phyloP scores from a whole-genome alignment of 2,888 invertebrate genomes.

The Cremastinae sp. region DNA sequence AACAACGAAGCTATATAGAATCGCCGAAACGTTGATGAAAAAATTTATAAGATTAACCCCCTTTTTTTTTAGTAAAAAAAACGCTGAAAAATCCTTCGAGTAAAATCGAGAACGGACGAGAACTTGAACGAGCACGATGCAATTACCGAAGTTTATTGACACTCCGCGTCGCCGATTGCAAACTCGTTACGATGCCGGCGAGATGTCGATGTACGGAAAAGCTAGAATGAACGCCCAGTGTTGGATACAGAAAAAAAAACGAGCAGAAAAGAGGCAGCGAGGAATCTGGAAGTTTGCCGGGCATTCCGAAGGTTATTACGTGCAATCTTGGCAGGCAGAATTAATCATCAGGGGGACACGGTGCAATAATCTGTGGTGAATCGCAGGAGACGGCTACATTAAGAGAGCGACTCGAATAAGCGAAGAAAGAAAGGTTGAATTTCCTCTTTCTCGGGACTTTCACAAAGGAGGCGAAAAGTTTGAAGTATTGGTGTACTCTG shows the following conservation, averaged over 20 bases:
- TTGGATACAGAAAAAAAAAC: slow-evolving; percentile 7
- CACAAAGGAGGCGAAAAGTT: slow-evolving; percentile 6
- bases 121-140: slow-evolving; percentile 30
- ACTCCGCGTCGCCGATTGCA: slow-evolving; percentile 26
- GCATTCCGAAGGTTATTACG: slow-evolving; percentile 49
- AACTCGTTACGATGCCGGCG: slow-evolving; percentile 47
- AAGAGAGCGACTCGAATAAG: slow-evolving; percentile 40
- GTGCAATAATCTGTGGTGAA: slow-evolving; percentile 27
- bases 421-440: neutral
- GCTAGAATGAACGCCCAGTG: slow-evolving; percentile 17
- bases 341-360: slow-evolving; percentile 57
- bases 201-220: neutral
- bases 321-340: slow-evolving; percentile 52
- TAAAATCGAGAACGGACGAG: neutral
- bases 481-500: neutral
- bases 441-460: slow-evolving; percentile 5
- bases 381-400: slow-evolving; percentile 35
- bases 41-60: neutral
- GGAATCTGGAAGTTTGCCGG: slow-evolving; percentile 29
- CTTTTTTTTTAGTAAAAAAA: neutral
- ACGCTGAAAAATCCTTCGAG: neutral
- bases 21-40: neutral
- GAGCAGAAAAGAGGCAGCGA: slow-evolving; percentile 5
- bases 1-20: neutral
- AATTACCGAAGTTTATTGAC: slow-evolving; percentile 33